Percentiles rank a stretch among this genome's conserved stretches.
Evolutionary conservation across 92 coral and sea anemone species (phyloP).

Genomic region (Zoanthus gigantus): DNA sequence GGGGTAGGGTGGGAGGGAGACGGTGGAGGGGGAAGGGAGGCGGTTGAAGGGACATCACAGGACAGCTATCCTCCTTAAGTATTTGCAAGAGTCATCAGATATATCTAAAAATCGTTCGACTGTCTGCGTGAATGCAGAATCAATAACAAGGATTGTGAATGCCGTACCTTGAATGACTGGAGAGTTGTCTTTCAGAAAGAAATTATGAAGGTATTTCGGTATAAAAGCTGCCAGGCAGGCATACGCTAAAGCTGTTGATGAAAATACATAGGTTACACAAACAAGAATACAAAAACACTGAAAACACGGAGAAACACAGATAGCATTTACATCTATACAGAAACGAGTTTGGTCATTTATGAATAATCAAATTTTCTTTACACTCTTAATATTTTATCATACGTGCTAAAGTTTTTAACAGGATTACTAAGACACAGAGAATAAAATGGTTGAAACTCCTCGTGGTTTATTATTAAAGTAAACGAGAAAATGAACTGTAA

Average conservation of each 20-base stretch:
- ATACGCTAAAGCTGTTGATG: conserved; percentile 82
- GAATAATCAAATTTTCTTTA: too few species aligned
- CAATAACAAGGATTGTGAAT: not conserved
- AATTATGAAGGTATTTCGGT: conserved; percentile 93
- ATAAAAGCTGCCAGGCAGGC: conserved; percentile 87
- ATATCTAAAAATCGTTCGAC: not conserved
- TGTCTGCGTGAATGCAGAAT: not conserved
- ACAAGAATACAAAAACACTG: not conserved
- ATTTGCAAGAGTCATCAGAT: too few species aligned
- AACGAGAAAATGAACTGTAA: not conserved
- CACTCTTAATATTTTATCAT: too few species aligned
- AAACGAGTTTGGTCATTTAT: too few species aligned
- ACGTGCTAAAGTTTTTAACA: too few species aligned
- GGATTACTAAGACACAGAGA: not conserved
- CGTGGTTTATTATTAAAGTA: not conserved
- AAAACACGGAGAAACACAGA: not conserved
- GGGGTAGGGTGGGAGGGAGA: too few species aligned
- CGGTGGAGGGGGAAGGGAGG: too few species aligned
- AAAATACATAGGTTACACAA: not conserved
- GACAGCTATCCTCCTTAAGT: too few species aligned
- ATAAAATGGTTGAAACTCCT: too few species aligned
- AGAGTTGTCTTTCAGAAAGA: conserved; percentile 96
- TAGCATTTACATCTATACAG: not conserved
- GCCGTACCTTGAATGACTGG: conserved; percentile 91
- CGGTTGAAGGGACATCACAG: too few species aligned